These are phyloP conservation scores for Heteromyza rotundicornis DNA, from an alignment of 2,888 invertebrate species.

Conservation along the genomic window DNA sequence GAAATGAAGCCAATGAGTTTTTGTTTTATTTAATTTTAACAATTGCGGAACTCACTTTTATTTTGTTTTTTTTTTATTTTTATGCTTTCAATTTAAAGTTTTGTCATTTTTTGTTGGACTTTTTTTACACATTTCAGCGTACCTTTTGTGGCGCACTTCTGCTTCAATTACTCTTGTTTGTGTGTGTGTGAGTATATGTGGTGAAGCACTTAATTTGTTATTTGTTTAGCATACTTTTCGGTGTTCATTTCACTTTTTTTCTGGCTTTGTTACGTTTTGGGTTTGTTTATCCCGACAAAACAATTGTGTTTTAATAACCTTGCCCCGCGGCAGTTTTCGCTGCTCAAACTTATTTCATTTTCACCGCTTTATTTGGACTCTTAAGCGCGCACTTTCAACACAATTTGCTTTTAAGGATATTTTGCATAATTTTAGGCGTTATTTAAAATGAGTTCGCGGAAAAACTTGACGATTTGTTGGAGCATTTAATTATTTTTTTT, in stretches of 20 bases:
- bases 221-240: conserved; percentile 15
- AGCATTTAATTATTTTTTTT: too few relatives aligned
- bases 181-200: not conserved
- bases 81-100: conserved; percentile 16
- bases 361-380: not conserved
- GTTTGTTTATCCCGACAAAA: not conserved
- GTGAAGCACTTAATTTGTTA: conserved; percentile 16
- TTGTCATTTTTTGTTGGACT: conserved; percentile 15
- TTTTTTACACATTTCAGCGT: too few relatives aligned
- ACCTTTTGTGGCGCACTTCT: too few relatives aligned
- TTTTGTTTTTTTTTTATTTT: too few relatives aligned
- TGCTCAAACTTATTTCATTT: not conserved
- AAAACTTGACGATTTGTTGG: too few relatives aligned
- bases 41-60: too few relatives aligned
- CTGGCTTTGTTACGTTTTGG: not conserved
- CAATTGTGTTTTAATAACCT: conserved; percentile 26
- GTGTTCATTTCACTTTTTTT: conserved; percentile 5
- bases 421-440: conserved; percentile 8
- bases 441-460: too few relatives aligned
- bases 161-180: conserved; percentile 28
- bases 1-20: too few relatives aligned
- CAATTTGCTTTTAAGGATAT: not conserved
- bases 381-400: not conserved
- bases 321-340: not conserved
- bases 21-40: too few relatives aligned